Evolutionary conservation across 2,888 invertebrate species (phyloP).

Genomic region (Drosophila prostipennis): DNA sequence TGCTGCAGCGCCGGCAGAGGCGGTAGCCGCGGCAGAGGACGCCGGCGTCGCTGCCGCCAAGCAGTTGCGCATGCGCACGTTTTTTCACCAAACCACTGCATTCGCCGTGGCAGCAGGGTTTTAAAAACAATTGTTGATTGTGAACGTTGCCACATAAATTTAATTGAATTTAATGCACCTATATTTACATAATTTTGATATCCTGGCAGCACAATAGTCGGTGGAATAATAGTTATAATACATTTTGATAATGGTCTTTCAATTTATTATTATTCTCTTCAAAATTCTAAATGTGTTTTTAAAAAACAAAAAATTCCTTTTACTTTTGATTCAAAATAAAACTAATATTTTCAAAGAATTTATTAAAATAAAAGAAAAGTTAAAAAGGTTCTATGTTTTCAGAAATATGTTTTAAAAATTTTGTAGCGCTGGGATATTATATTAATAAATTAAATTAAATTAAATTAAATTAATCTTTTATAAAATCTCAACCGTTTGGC

Average conservation of each 20-base stretch:
- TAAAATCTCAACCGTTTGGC: background rate
- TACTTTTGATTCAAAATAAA: background rate
- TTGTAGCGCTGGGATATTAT: too few species aligned
- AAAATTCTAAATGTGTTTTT: too few species aligned
- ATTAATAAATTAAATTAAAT: too few species aligned
- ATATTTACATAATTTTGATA: background rate
- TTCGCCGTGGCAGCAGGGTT: background rate
- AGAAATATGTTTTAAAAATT: background rate
- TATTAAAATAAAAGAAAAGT: background rate
- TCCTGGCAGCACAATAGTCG: background rate
- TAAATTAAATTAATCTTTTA: too few species aligned
- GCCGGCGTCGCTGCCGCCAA: slow-evolving; percentile 17
- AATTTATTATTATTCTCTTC: too few species aligned
- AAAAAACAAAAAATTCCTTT: too few species aligned
- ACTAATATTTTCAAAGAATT: background rate
- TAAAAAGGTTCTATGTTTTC: too few species aligned
- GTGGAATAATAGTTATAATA: too few species aligned
- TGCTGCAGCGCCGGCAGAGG: slow-evolving; percentile 18
- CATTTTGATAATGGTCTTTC: too few species aligned
- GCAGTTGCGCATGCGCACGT: slow-evolving; percentile 57
- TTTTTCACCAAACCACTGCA: slow-evolving; percentile 17
- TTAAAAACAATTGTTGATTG: background rate
- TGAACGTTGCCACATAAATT: background rate
- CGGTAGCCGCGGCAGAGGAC: slow-evolving; percentile 39
- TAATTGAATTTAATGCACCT: background rate